phyloP scores from a whole-genome alignment of 2,888 invertebrate genomes.

The Herminia tarsipennalis region DNA sequence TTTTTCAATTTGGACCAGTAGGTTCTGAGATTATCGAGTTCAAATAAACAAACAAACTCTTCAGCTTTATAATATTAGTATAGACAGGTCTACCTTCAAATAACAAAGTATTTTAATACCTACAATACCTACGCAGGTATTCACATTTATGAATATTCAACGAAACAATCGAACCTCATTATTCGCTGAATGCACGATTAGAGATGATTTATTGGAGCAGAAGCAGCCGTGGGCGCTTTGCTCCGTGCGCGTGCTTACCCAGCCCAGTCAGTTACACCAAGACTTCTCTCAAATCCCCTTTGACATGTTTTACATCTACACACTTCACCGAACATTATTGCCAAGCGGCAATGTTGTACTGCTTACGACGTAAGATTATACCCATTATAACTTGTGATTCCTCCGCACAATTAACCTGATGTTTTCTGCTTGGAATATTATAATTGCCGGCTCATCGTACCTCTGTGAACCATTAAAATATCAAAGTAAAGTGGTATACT shows the following conservation, averaged over 20 bases:
- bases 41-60: too few species aligned
- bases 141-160: too few species aligned
- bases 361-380: slow-evolving; percentile 34
- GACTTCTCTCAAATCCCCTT: slow-evolving; percentile 51
- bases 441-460: slow-evolving; percentile 20
- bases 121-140: too few species aligned
- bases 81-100: too few species aligned
- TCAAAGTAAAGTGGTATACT: slow-evolving; percentile 18
- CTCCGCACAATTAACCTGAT: slow-evolving; percentile 8
- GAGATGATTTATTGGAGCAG: slow-evolving; percentile 36
- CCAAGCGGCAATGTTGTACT: slow-evolving; percentile 48
- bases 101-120: too few species aligned
- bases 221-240: slow-evolving; percentile 33
- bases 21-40: too few species aligned
- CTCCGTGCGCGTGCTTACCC: too few species aligned
- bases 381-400: slow-evolving; percentile 43
- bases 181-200: slow-evolving; percentile 19
- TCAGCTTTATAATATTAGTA: too few species aligned
- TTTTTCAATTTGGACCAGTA: too few species aligned
- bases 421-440: slow-evolving; percentile 15
- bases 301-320: slow-evolving; percentile 49
- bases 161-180: slow-evolving; percentile 40
- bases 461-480: slow-evolving; percentile 18
- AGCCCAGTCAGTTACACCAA: slow-evolving; percentile 40
- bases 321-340: slow-evolving; percentile 44